Conservation (phyloP, 2,888 invertebrate genomes). For the Lochmaea crataegi region DNA sequence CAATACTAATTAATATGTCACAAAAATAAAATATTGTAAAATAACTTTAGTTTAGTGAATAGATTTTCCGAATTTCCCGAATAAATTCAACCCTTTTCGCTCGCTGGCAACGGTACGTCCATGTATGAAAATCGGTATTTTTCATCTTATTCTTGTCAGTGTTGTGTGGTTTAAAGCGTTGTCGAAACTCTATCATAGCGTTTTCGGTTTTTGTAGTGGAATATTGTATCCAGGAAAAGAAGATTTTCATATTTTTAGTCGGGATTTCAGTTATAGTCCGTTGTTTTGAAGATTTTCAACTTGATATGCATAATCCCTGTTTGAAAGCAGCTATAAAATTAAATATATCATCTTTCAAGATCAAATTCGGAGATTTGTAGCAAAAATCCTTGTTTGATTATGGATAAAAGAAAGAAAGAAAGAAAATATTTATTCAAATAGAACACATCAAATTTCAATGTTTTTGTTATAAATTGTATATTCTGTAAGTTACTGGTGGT, state of each 20-base stretch:
- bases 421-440: no score
- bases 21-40: no score
- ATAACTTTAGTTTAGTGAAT: no score
- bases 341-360: not conserved
- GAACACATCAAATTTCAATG: no score
- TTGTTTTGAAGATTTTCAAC: slow-evolving; percentile 5
- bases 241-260: not conserved
- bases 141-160: not conserved
- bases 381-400: no score
- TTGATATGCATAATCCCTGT: not conserved
- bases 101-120: not conserved
- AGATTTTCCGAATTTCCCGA: not conserved
- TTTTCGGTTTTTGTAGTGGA: no score
- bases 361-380: not conserved
- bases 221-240: slow-evolving; percentile 1
- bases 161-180: slow-evolving; percentile 12
- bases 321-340: not conserved
- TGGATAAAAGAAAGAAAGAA: no score
- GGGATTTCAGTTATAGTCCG: slow-evolving; percentile 3
- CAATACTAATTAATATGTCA: no score
- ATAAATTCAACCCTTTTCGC: not conserved
- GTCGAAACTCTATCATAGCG: slow-evolving; percentile 5
- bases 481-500: no score
- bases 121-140: not conserved
- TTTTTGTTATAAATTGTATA: no score